Evolutionary conservation across 2,888 invertebrate genomes (phyloP), one percentile per base, ranked within the genome.

Genomic region (Philereme vetulata): DNA sequence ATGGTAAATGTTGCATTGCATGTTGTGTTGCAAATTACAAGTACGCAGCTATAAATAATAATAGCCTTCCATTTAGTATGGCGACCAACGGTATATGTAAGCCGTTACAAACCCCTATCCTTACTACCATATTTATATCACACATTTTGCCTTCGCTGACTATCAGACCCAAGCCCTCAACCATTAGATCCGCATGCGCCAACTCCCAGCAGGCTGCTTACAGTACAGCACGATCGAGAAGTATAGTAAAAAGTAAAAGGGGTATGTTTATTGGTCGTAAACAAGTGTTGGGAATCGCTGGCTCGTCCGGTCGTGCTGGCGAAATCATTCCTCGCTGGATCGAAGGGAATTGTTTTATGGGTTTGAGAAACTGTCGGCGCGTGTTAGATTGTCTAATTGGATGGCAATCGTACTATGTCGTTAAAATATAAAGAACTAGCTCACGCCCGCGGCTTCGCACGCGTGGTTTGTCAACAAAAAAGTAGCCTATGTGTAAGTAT

Each of bases 181-280:
- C 36, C 35, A 40, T 56, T 44, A 40, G 48, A 33, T 46, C 32
- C 38, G 52, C 40, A 45, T 49, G 35, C 3, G 38, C 36, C 45
- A 45, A 50, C 43, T 62, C 62, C 62, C 62, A 55, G 58, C 55
- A 48, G 58, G 38, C 54, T 9, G 46, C 53, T 60, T 54, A 50
- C 53, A 32, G 43, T 43, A 38, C n/a, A 46, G 45, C 54, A 57
- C 62, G 62, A 58, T 62, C 54, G 51, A 68, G 64, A 56, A 66
- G 50, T 66, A 54, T 66, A 63, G 66, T 68, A 65, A 67, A 68
- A 68, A 68, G 67, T 65, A 67, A 67, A 68, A 67, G 64, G 65
- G 67, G 50, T 62, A 42, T 49, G 63, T 68, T 67, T 68, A 68
- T 67, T 44, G 68, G 56, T 54, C 62, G 65, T 68, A 68, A 68